A percentile compares a stretch with the other conserved stretches of the same genome.
These are phyloP conservation scores for Chelon auratus DNA, from an alignment of 2,797 vertebrate genomes.

Conservation along the genomic window DNA sequence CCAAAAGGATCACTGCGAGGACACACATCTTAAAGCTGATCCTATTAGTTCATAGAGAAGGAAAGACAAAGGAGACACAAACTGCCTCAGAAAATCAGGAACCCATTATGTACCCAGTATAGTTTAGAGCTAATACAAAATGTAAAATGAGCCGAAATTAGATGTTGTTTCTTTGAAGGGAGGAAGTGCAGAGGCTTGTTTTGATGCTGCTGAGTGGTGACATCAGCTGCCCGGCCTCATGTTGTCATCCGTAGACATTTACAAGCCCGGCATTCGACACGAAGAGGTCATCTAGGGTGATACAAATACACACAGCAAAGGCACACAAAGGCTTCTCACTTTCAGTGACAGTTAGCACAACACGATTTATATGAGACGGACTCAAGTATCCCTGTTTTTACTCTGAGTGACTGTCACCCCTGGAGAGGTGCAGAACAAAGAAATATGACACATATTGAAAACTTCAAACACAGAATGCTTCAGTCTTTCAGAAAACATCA, in stretches of 20 bases:
- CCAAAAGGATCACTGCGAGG: constrained; percentile 51
- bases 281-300: constrained; percentile 58
- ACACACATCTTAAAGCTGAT: constrained; percentile 49
- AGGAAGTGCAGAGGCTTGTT: constrained; percentile 30
- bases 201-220: constrained; percentile 31
- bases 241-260: constrained; percentile 53
- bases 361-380: not conserved
- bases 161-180: constrained; percentile 4
- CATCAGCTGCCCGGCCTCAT: constrained; percentile 56
- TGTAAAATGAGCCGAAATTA: not conserved
- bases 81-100: constrained; percentile 6
- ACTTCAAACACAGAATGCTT: not conserved
- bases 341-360: not conserved
- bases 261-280: constrained; percentile 9
- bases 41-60: constrained; percentile 55
- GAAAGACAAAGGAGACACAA: constrained; percentile 19
- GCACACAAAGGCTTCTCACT: constrained; percentile 41
- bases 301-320: constrained; percentile 6
- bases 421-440: constrained; percentile 1
- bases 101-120: not conserved
- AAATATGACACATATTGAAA: not conserved
- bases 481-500: not conserved
- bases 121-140: not conserved
- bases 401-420: not conserved
- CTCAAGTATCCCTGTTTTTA: not conserved